A percentile compares a stretch with the other conserved stretches of the same genome.
phyloP scores from a whole-genome alignment of 2,113 vertebrate species.

The Hymenochirus boettgeri region DNA sequence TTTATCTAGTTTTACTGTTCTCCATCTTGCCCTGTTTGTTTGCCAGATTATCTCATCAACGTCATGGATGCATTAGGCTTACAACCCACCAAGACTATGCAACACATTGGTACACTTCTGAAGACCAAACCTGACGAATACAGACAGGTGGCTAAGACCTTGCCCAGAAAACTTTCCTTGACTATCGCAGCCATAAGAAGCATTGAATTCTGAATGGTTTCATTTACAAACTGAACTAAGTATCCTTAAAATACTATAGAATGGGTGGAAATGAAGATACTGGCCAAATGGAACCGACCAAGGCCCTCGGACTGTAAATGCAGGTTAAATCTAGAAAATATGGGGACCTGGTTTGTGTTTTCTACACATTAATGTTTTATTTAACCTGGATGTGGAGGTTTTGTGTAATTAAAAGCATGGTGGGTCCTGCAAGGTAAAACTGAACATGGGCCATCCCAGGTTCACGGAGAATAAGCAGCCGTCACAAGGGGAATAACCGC shows the following conservation, averaged over 20 bases:
- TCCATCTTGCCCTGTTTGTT: neutral
- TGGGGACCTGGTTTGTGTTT: too few species aligned
- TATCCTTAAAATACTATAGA: too few species aligned
- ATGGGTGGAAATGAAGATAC: neutral
- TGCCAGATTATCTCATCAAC: constrained; percentile 87
- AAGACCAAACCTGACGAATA: constrained; percentile 85
- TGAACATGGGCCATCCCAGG: too few species aligned
- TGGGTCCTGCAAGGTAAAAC: too few species aligned
- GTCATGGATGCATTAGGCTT: constrained; percentile 96
- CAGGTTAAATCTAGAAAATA: neutral
- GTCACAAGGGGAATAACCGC: too few species aligned
- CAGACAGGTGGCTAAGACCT: constrained; percentile 69
- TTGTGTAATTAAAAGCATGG: too few species aligned
- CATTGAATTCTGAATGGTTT: constrained; percentile 66
- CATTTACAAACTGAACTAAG: too few species aligned
- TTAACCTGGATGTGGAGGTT: too few species aligned
- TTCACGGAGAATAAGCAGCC: too few species aligned
- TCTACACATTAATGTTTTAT: too few species aligned
- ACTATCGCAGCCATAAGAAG: constrained; percentile 72
- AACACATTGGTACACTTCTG: constrained; percentile 70
- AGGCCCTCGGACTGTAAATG: neutral
- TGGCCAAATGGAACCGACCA: neutral
- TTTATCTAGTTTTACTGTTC: too few species aligned
- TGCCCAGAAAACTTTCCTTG: constrained; percentile 73
- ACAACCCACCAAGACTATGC: constrained; percentile 79